phyloP scores from a whole-genome alignment of 2,797 vertebrate species.

The Sebastes umbrosus region DNA sequence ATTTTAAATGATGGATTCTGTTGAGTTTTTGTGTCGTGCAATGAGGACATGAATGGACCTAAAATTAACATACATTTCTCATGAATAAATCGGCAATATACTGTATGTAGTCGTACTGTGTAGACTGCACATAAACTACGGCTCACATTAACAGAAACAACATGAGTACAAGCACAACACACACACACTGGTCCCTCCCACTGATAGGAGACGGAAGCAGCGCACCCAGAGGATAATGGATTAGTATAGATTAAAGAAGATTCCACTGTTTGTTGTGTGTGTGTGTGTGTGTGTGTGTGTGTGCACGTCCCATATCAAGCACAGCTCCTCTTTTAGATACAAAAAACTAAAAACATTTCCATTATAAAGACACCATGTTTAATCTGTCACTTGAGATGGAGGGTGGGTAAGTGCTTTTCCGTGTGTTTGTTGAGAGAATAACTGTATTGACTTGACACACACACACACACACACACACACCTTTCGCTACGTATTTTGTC shows the following conservation, averaged over 20 bases:
- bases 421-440: neutral
- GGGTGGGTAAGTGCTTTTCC: neutral
- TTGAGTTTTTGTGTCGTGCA: neutral
- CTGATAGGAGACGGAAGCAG: conserved; percentile 65
- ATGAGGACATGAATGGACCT: neutral
- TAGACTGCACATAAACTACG: neutral
- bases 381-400: conserved; percentile 54
- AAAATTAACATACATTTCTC: neutral
- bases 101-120: neutral
- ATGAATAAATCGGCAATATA: neutral
- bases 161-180: neutral
- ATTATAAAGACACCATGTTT: conserved; percentile 31
- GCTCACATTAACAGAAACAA: conserved; percentile 15
- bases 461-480: neutral
- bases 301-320: conserved; percentile 47
- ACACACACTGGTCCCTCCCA: conserved; percentile 19
- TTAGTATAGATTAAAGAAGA: conserved; percentile 86
- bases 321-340: conserved; percentile 49
- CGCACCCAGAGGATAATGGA: conserved; percentile 84
- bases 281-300: conserved; percentile 38
- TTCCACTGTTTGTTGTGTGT: conserved; percentile 65
- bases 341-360: conserved; percentile 12
- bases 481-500: neutral
- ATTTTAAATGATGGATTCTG: neutral
- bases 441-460: neutral